These are phyloP conservation scores for Eucidaris tribuloides DNA, from an alignment of 35 echinoderm and acorn worm genomes.

Conservation along the genomic window DNA sequence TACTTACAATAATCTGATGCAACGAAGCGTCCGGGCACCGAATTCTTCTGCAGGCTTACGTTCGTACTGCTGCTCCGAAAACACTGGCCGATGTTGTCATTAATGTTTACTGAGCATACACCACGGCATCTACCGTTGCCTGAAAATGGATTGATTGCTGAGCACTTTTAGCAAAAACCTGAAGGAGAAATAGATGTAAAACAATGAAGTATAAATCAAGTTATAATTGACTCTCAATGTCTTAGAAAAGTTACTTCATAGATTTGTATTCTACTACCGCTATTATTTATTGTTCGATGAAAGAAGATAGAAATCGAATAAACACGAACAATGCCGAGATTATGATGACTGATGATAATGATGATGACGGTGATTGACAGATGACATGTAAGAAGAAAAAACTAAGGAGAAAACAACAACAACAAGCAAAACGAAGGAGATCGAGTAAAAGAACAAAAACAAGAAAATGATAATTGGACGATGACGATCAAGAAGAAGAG, in stretches of 20 bases:
- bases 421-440: too few relatives aligned
- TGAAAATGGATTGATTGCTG: neutral
- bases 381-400: too few relatives aligned
- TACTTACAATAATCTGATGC: neutral
- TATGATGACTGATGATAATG: too few relatives aligned
- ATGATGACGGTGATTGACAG: too few relatives aligned
- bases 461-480: too few relatives aligned
- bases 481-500: too few relatives aligned
- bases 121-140: neutral
- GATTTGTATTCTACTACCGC: neutral
- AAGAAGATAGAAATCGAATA: neutral
- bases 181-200: neutral
- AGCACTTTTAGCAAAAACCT: neutral
- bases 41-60: neutral
- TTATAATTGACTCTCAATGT: neutral
- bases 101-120: conserved; percentile 1
- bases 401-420: too few relatives aligned
- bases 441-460: too few relatives aligned
- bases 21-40: neutral
- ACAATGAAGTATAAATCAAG: neutral
- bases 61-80: neutral
- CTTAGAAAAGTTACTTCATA: neutral
- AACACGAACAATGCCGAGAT: neutral
- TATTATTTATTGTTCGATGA: neutral
- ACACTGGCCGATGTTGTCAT: conserved; percentile 1